Evolutionary conservation across 2,113 vertebrate genomes (phyloP), one percentile per base, ranked within the genome.

Genomic region (Silurus asotus): DNA sequence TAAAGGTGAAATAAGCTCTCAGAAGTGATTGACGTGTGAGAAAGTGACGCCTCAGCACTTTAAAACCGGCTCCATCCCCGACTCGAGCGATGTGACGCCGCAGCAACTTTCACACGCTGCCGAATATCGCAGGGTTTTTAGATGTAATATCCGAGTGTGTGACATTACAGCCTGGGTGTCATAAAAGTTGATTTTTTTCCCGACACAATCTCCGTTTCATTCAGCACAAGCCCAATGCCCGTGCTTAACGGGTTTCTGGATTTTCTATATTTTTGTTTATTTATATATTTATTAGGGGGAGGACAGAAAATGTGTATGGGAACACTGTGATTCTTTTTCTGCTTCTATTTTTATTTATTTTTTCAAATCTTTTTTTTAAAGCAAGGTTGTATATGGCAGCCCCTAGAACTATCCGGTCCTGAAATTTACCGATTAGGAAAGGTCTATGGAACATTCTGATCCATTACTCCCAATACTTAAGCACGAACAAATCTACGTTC

Each of bases 1-100:
- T 64, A 23, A 86, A 83, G 77, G 77, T 61, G 28, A 74, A 86
- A 81, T 20, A 84, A 78, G 74, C 64, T 85, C 58, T 84, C 9
- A 58, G 64, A 78, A 58, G 72, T 17, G 49, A 64, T 37, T 59
- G 65, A 67, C 75, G 25, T 78, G 74, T 53, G 49, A 86, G 28
- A 61, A 45, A 65, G n/a, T 28, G 20, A 23, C 79, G 23, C 88
- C 11, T 84, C 56, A 17, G 37, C 51, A 76, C 70, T 45, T 84
- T 88, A 72, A 86, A 65, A 84, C 28, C 5, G 8, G 11, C 82
- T 84, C 58, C 5, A 45, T 83, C 25, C 48, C 23, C 15, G 49
- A 48, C 28, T 61, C 20, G 37, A 75, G 58, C 48, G 53, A 62
- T 13, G 48, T 4, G 53, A 83, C 20, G 48, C 9, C 14, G 81